Conservation (phyloP, 2,888 invertebrate genomes). For the Hydriomena furcata region DNA sequence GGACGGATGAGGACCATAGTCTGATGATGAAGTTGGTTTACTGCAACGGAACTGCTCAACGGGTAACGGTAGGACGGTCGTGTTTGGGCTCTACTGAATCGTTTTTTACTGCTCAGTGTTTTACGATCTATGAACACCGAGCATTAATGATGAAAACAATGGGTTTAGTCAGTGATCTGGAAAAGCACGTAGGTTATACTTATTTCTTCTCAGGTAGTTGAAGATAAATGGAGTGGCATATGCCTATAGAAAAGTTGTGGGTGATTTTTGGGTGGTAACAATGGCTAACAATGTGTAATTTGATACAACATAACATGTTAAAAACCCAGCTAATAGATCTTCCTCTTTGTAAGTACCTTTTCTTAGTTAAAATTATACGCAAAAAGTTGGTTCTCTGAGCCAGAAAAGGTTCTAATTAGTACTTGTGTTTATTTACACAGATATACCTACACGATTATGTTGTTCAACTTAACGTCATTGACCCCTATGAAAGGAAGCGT, state of each 20-base stretch:
- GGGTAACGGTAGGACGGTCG: too few relatives aligned
- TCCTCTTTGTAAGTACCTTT: background rate
- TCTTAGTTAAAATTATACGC: conserved; percentile 5
- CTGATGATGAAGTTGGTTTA: too few relatives aligned
- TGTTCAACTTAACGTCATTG: conserved; percentile 67
- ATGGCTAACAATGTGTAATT: conserved; percentile 4
- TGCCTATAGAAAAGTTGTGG: conserved; percentile 1
- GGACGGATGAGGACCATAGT: too few relatives aligned
- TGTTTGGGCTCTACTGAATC: too few relatives aligned
- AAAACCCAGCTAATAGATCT: background rate
- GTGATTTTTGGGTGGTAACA: conserved; percentile 4
- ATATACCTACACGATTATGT: conserved; percentile 49
- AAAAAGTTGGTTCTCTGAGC: conserved; percentile 11
- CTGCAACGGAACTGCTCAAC: too few relatives aligned
- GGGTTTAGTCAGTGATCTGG: too few relatives aligned
- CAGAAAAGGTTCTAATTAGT: conserved; percentile 31
- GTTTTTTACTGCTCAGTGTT: too few relatives aligned
- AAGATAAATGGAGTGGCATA: background rate
- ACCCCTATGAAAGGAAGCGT: conserved; percentile 67
- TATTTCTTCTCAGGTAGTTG: too few relatives aligned
- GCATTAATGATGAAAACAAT: too few relatives aligned
- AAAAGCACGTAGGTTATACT: too few relatives aligned
- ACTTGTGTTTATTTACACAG: conserved; percentile 32
- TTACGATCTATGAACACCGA: too few relatives aligned
- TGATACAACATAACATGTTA: background rate